phyloP scores from a whole-genome alignment of 1,140 invertebrate genomes.

The Drosophila nannoptera region DNA sequence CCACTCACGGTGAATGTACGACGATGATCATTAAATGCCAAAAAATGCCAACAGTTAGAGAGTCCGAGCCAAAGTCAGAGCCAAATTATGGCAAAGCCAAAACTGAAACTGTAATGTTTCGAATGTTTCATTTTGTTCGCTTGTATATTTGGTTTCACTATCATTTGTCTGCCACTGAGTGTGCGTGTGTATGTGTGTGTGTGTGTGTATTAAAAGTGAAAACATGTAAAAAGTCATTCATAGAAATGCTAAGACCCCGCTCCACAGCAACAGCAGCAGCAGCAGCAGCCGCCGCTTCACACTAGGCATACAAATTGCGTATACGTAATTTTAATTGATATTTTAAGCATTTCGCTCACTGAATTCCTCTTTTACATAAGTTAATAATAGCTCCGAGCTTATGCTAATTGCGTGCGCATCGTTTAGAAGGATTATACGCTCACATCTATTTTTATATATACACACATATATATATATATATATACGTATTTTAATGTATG shows the following conservation, averaged over 20 bases:
- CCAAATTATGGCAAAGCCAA: constrained; percentile 71
- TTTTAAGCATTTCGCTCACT: constrained; percentile 53
- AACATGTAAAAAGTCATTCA: constrained; percentile 70
- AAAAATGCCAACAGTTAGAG: constrained; percentile 55
- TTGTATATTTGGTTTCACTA: constrained; percentile 50
- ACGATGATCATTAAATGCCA: constrained; percentile 74
- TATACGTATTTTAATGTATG: not conserved
- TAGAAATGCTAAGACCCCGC: constrained; percentile 47
- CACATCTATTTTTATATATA: too few species aligned
- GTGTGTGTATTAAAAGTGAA: constrained; percentile 69
- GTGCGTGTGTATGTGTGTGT: constrained; percentile 25
- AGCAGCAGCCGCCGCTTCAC: constrained; percentile 21
- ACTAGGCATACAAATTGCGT: constrained; percentile 63
- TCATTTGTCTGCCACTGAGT: constrained; percentile 24
- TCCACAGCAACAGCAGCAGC: constrained; percentile 19
- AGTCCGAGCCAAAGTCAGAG: constrained; percentile 55
- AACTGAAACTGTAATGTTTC: constrained; percentile 71
- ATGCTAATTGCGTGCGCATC: constrained; percentile 29
- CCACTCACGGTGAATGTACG: constrained; percentile 49
- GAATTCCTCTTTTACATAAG: constrained; percentile 31
- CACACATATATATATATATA: constrained; percentile 2
- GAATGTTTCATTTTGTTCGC: constrained; percentile 66
- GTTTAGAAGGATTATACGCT: constrained; percentile 47
- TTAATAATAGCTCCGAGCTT: constrained; percentile 13
- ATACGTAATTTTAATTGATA: constrained; percentile 76